Evolutionary conservation across 1,140 invertebrate genomes (phyloP).

Genomic region (Centruroides sculpturatus): DNA sequence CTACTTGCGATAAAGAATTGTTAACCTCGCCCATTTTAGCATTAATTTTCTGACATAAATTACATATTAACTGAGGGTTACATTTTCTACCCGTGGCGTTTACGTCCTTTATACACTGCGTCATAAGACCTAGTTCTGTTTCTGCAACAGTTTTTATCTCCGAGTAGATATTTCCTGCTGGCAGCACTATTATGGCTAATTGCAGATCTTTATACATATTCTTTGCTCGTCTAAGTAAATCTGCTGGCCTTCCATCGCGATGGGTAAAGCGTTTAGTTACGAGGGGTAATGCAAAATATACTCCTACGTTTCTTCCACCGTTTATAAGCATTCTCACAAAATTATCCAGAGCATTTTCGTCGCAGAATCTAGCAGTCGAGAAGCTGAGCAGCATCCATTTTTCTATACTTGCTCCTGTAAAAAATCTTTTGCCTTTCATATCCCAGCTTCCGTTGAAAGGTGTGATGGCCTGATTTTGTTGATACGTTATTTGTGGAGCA

Average conservation of each 20-base stretch:
- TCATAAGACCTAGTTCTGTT: conserved; percentile 52
- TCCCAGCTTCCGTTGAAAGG: conserved; percentile 40
- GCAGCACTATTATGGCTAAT: neutral
- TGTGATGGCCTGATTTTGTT: neutral
- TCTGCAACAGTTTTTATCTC: conserved; percentile 58
- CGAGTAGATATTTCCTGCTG: conserved; percentile 18
- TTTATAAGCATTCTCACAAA: neutral
- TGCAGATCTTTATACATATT: neutral
- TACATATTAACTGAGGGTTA: conserved; percentile 36
- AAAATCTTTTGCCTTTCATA: conserved; percentile 43
- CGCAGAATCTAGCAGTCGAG: neutral
- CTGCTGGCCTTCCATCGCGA: neutral
- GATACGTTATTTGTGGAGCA: conserved; percentile 1
- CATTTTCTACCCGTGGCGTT: conserved; percentile 32
- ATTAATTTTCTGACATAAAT: conserved; percentile 70
- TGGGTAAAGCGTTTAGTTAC: neutral
- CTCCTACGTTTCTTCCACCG: neutral
- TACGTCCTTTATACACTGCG: conserved; percentile 56
- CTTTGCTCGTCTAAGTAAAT: neutral
- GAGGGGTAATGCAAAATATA: neutral
- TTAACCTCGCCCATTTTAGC: conserved; percentile 72
- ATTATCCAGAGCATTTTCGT: neutral
- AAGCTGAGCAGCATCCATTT: conserved; percentile 17
- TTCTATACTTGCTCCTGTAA: conserved; percentile 30
- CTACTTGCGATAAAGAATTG: conserved; percentile 7